Evolutionary conservation across 2,888 invertebrate genomes (phyloP).

Genomic region (Drosophila acutilabella): DNA sequence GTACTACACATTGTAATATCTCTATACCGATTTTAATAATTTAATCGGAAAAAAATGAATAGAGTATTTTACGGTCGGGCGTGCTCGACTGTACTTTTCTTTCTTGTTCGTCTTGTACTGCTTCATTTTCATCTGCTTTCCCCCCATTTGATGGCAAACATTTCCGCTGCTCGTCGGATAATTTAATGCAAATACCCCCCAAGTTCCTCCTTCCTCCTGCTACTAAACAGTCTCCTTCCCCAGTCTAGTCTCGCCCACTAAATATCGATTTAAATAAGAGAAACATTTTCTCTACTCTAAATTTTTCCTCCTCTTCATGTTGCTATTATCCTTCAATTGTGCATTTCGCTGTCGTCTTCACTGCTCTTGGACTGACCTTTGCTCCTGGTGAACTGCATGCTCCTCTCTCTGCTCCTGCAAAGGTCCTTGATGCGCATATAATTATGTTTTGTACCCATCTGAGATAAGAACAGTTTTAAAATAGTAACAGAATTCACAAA

Average conservation of each 20-base stretch:
- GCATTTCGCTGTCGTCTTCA: slow-evolving; percentile 60
- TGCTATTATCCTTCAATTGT: slow-evolving; percentile 40
- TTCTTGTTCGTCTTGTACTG: not conserved
- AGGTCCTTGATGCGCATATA: slow-evolving; percentile 37
- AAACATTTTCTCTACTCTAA: slow-evolving; percentile 41
- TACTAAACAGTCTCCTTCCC: not conserved
- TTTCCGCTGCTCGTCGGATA: slow-evolving; percentile 79
- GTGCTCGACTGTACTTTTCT: no score
- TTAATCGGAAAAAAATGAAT: no score
- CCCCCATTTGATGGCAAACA: slow-evolving; percentile 75
- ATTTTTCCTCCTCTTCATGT: not conserved
- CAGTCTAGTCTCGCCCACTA: slow-evolving; percentile 49
- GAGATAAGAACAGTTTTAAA: no score
- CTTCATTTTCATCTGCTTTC: slow-evolving; percentile 21
- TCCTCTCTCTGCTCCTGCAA: not conserved
- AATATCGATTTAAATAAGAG: slow-evolving; percentile 75
- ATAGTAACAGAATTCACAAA: no score
- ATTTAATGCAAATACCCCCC: slow-evolving; percentile 73
- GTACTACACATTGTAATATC: no score
- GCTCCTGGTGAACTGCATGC: slow-evolving; percentile 36
- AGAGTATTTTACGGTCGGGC: no score
- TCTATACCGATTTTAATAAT: no score
- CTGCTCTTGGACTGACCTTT: slow-evolving; percentile 74
- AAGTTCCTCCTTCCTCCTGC: no score
- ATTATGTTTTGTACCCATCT: not conserved